Conservation (phyloP, 2,113 vertebrate genomes). For the Recurvirostra avosetta region DNA sequence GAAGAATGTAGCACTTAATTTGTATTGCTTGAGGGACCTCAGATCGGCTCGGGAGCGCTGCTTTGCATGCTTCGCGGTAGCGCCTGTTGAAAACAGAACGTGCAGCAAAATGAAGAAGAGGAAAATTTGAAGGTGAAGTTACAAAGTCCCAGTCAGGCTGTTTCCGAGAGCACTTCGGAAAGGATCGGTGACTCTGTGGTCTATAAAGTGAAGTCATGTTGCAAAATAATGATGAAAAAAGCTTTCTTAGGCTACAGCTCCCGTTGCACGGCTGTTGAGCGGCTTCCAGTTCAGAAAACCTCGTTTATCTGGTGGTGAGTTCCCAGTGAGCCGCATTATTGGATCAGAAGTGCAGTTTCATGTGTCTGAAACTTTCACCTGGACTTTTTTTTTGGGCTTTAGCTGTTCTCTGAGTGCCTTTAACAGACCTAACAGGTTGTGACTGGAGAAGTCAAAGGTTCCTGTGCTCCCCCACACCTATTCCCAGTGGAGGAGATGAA, state of each 20-base stretch:
- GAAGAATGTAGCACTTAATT: constrained; percentile 10
- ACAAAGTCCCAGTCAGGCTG: neutral
- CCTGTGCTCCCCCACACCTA: neutral
- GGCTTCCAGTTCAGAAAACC: neutral
- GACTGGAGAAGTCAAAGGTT: neutral
- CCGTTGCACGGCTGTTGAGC: neutral
- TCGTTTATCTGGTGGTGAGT: neutral
- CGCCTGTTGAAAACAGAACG: neutral
- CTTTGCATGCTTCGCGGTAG: neutral
- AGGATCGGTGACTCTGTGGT: neutral
- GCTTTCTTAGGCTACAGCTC: neutral
- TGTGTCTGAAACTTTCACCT: neutral
- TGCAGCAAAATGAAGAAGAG: neutral
- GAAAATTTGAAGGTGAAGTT: neutral
- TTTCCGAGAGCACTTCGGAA: neutral
- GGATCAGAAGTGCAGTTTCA: neutral
- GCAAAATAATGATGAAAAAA: neutral
- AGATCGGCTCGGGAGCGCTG: neutral
- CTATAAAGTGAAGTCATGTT: neutral
- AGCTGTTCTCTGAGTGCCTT: neutral
- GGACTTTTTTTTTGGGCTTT: neutral
- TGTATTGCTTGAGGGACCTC: neutral
- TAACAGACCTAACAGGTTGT: neutral
- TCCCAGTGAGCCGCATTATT: neutral
- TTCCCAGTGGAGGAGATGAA: neutral